A percentile compares a stretch with the other conserved stretches of the same genome.
These are phyloP conservation scores for Eupithecia centaureata DNA, from an alignment of 2,888 invertebrate species.

Conservation along the genomic window DNA sequence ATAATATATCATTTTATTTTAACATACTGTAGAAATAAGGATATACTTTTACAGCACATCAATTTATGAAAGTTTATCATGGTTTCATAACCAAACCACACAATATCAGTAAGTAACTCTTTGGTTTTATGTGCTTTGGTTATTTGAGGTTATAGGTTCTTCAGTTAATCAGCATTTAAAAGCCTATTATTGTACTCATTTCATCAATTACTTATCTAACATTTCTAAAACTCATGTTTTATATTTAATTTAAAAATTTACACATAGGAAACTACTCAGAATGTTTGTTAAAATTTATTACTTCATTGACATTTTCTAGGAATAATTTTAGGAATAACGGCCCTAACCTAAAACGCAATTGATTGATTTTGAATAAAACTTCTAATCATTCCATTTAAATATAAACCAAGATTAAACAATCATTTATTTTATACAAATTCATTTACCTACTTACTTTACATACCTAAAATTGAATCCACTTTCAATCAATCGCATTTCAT, in stretches of 20 bases:
- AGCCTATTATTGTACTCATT: slow-evolving; percentile 75
- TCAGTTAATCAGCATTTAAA: slow-evolving; percentile 27
- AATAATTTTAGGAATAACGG: slow-evolving; percentile 8
- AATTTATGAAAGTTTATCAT: background rate
- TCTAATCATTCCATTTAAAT: background rate
- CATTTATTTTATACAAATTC: slow-evolving; percentile 1
- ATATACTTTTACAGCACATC: background rate
- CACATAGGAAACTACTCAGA: background rate
- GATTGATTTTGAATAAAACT: background rate
- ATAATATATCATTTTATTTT: background rate
- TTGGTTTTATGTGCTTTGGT: background rate
- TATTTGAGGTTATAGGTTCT: background rate
- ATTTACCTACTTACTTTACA: background rate
- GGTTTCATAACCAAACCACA: background rate
- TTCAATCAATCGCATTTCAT: slow-evolving; percentile 18
- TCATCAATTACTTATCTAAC: slow-evolving; percentile 44
- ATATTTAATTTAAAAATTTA: background rate
- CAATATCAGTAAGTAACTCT: background rate
- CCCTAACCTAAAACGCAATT: slow-evolving; percentile 1
- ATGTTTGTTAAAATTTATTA: background rate
- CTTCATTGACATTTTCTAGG: slow-evolving; percentile 13
- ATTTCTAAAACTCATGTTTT: background rate
- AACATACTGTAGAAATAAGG: background rate
- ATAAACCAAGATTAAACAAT: background rate
- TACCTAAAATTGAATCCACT: background rate